These are phyloP conservation scores for Lathronympha strigana DNA, from an alignment of 2,888 invertebrate genomes.

Conservation along the genomic window DNA sequence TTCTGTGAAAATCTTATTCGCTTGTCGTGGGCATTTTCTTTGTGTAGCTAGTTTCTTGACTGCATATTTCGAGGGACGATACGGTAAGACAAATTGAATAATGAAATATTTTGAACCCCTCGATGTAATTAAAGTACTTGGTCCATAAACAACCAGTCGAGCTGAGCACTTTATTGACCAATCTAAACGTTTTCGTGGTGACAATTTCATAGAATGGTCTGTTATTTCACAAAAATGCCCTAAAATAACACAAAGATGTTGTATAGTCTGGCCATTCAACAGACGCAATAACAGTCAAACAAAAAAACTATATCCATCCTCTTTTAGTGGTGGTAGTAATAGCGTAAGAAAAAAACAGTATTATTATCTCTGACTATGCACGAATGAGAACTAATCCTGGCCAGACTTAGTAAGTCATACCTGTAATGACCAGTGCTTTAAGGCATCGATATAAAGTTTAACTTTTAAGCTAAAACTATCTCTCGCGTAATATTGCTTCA, in stretches of 20 bases:
- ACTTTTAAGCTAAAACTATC: neutral
- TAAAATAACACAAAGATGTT: too few relatives aligned
- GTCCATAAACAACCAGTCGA: neutral
- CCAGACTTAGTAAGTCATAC: neutral
- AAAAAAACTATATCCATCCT: too few relatives aligned
- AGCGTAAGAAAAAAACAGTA: neutral
- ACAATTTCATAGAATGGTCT: neutral
- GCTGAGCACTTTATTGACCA: neutral
- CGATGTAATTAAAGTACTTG: neutral
- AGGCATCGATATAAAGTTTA: neutral
- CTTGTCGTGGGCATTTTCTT: neutral
- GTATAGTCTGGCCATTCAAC: too few relatives aligned
- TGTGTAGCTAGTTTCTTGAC: neutral
- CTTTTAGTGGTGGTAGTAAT: too few relatives aligned
- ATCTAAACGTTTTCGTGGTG: neutral
- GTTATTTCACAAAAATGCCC: too few relatives aligned
- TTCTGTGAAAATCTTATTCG: neutral
- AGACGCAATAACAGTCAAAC: too few relatives aligned
- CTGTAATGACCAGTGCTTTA: neutral
- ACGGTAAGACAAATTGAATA: slow-evolving; percentile 1
- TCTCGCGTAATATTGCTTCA: slow-evolving; percentile 41
- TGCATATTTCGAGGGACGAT: neutral
- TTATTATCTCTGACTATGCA: too few relatives aligned
- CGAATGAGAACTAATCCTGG: too few relatives aligned
- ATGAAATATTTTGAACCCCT: neutral